Conservation (phyloP, 2,113 vertebrate species). For the Eulacestoma nigropectus region DNA sequence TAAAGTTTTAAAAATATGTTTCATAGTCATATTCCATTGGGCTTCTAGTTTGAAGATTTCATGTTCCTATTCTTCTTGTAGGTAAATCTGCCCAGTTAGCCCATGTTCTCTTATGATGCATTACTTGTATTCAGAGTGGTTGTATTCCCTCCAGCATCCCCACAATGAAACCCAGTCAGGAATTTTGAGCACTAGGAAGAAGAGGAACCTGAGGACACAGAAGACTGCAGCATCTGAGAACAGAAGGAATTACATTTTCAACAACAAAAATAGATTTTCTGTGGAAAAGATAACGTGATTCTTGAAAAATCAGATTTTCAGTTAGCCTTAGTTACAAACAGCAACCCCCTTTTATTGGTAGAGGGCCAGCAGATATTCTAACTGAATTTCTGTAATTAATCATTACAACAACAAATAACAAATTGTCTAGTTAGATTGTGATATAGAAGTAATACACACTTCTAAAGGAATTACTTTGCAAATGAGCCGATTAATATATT, state of each 20-base stretch:
- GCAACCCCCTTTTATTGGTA: neutral
- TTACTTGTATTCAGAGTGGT: neutral
- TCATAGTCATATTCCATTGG: neutral
- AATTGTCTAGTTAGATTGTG: constrained; percentile 43
- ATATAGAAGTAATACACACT: constrained; percentile 13
- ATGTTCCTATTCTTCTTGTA: neutral
- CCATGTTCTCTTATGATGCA: neutral
- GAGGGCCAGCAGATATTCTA: constrained; percentile 14
- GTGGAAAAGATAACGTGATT: neutral
- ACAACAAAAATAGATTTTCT: neutral
- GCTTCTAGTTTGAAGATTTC: neutral
- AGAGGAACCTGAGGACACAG: neutral
- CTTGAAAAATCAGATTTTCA: neutral
- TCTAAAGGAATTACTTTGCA: constrained; percentile 51
- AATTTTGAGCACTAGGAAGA: neutral
- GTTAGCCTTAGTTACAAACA: neutral
- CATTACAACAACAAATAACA: constrained; percentile 43
- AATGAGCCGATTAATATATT: constrained; percentile 42
- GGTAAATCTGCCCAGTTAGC: neutral
- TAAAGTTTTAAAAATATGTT: neutral
- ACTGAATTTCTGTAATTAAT: constrained; percentile 45
- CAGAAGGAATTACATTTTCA: neutral
- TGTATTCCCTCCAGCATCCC: neutral
- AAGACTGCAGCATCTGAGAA: neutral
- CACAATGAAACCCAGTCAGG: neutral